These are phyloP conservation scores for Oscheius sp. DNA, from an alignment of 2,888 invertebrate genomes.

Conservation along the genomic window DNA sequence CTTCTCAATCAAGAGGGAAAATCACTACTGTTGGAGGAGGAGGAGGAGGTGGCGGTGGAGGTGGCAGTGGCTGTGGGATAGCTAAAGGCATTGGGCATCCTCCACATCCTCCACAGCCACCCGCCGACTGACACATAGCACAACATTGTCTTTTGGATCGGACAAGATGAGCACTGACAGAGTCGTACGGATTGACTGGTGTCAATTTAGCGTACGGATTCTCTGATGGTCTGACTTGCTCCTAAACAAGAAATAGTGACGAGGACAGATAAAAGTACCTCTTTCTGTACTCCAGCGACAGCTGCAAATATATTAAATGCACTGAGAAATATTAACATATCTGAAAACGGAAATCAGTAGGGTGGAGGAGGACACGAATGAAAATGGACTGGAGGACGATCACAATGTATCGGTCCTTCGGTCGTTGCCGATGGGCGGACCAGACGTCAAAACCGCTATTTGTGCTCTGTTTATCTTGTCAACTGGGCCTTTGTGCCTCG, in stretches of 20 bases:
- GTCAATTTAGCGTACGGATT: not conserved
- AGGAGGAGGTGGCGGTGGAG: constrained; percentile 38
- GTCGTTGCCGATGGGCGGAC: constrained; percentile 30
- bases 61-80: constrained; percentile 27
- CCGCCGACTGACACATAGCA: constrained; percentile 51
- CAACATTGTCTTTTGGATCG: constrained; percentile 62
- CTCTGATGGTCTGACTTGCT: not conserved
- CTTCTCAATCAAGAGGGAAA: not conserved
- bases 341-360: constrained; percentile 6
- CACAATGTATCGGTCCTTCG: constrained; percentile 2
- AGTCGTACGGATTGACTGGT: constrained; percentile 7
- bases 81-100: constrained; percentile 45
- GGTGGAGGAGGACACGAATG: not conserved
- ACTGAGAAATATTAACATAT: constrained; percentile 23
- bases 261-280: not conserved
- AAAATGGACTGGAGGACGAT: not conserved
- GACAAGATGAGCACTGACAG: constrained; percentile 3
- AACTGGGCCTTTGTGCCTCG: constrained; percentile 35
- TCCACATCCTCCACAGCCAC: constrained; percentile 56
- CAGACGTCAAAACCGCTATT: constrained; percentile 31
- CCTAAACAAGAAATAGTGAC: not conserved
- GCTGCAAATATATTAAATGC: constrained; percentile 25
- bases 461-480: constrained; percentile 38
- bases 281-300: constrained; percentile 20
- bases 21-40: constrained; percentile 15